phyloP scores from a whole-genome alignment of 1,140 invertebrate species.

The Stenopsyche tienmushanensis region DNA sequence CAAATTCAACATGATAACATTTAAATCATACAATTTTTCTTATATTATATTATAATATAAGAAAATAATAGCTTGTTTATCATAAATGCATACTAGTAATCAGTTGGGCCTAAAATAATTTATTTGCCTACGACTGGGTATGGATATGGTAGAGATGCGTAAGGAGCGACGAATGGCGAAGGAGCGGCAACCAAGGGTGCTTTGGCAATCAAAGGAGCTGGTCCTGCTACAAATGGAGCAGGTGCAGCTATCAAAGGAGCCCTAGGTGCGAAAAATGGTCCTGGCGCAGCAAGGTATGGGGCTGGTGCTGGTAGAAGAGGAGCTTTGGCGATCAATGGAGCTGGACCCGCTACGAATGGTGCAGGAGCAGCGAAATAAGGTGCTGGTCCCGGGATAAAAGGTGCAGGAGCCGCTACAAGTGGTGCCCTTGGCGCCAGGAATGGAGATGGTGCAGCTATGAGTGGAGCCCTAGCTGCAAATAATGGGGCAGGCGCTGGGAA shows the following conservation, averaged over 20 bases:
- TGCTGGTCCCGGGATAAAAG: constrained; percentile 3
- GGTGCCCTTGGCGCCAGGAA: constrained; percentile 43
- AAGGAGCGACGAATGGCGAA: background rate
- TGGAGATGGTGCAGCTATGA: constrained; percentile 43
- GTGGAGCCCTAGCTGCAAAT: constrained; percentile 41
- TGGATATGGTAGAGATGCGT: constrained; percentile 9
- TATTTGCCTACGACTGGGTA: constrained; percentile 11
- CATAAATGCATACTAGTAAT: too few species aligned
- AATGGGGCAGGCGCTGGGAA: constrained; percentile 41
- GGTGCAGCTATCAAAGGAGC: constrained; percentile 34
- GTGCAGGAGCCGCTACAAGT: constrained; percentile 16
- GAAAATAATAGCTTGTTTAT: background rate
- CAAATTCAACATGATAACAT: background rate
- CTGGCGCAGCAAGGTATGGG: constrained; percentile 23
- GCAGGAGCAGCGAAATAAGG: constrained; percentile 20
- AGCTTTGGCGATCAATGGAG: constrained; percentile 6
- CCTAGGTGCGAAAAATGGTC: constrained; percentile 41
- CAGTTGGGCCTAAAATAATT: constrained; percentile 3
- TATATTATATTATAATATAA: constrained; percentile 12
- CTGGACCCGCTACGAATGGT: constrained; percentile 14
- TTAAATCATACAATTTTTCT: constrained; percentile 9
- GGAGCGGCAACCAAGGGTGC: background rate
- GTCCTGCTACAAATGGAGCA: constrained; percentile 20
- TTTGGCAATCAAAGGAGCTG: constrained; percentile 4
- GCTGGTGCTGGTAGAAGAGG: constrained; percentile 2